Evolutionary conservation across 1,140 invertebrate species (phyloP), one percentile per base, ranked within the genome.

Genomic region (Stegodyphus dumicola): DNA sequence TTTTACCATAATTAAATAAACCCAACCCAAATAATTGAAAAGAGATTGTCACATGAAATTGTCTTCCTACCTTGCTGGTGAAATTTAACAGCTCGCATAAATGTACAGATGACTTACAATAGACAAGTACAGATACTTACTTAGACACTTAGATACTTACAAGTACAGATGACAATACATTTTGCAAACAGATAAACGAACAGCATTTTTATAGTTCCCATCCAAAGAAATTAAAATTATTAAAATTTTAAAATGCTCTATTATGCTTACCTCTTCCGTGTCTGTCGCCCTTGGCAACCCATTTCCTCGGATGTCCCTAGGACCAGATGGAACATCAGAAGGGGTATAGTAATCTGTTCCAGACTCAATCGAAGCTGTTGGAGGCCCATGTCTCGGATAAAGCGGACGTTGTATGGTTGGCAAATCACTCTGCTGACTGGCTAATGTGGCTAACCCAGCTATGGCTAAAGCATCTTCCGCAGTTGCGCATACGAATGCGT

Each of bases 401-500:
- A 15, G 6, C 17, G 69, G 0, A 49, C 69, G n/a, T 18, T 48
- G 6, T 33, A 33, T 33, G 33, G 33, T 33, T 33, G 33, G 33
- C 33, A 33, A 33, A 51, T 69, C 49, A 7, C n/a, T 49, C 73
- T 56, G 73, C 52, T 64, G 64, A 56, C 64, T 51, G 6, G 74
- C 81, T 51, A 77, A 7, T 6, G 73, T 77, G n/a, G 74, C 84
- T n/a, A 78, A 54, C 18, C 53, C 84, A 7, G 75, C 84, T n/a
- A 86, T 48, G 9, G 85, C 70, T 49, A 97, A 94, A 48, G 96
- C 96, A 90, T 97, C 96, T 90, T 97, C 95, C 13, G 95, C 88
- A 54, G 91, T 90, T 71, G 94, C 88, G 91, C 96, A 97, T 81
- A 95, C 94, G 91, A 97, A 98, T 15, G 95, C 96, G 91, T 98